Evolutionary conservation across 2,888 invertebrate genomes (phyloP).

Genomic region (Harpalus rubripes): DNA sequence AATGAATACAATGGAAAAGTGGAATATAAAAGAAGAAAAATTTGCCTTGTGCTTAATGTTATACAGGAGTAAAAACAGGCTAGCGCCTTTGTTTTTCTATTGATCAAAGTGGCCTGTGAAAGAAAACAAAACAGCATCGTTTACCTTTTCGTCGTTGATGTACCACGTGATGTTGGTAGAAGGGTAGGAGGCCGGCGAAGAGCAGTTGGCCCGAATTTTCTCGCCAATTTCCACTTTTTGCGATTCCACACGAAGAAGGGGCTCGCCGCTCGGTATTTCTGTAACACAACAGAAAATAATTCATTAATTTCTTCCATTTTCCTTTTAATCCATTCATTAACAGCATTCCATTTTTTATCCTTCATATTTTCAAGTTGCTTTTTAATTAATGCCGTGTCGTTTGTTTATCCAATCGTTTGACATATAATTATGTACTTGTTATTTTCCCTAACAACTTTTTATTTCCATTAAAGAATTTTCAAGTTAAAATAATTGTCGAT

Average conservation of each 20-base stretch:
- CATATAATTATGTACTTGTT: constrained; percentile 25
- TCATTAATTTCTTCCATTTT: constrained; percentile 37
- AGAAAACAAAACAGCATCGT: constrained; percentile 61
- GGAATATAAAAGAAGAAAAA: constrained; percentile 7
- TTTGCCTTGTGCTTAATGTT: constrained; percentile 28
- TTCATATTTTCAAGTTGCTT: constrained; percentile 44
- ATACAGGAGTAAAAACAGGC: constrained; percentile 17
- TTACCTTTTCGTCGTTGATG: constrained; percentile 77
- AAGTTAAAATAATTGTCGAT: constrained; percentile 11
- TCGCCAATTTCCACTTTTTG: constrained; percentile 77
- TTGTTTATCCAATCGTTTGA: constrained; percentile 32
- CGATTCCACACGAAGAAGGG: constrained; percentile 75
- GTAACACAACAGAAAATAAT: constrained; percentile 68
- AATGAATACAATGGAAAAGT: background rate
- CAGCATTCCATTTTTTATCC: constrained; percentile 29
- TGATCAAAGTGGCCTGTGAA: constrained; percentile 34
- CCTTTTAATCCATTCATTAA: constrained; percentile 45
- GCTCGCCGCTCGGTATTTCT: constrained; percentile 76
- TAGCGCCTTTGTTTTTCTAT: constrained; percentile 14
- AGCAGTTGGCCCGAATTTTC: constrained; percentile 76
- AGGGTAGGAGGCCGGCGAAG: constrained; percentile 76
- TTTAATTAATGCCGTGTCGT: constrained; percentile 34
- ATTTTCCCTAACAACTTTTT: constrained; percentile 16
- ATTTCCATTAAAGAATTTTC: constrained; percentile 17
- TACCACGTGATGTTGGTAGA: constrained; percentile 78